These are phyloP conservation scores for Equus quagga DNA, from an alignment of 2,113 vertebrate species.

Conservation along the genomic window DNA sequence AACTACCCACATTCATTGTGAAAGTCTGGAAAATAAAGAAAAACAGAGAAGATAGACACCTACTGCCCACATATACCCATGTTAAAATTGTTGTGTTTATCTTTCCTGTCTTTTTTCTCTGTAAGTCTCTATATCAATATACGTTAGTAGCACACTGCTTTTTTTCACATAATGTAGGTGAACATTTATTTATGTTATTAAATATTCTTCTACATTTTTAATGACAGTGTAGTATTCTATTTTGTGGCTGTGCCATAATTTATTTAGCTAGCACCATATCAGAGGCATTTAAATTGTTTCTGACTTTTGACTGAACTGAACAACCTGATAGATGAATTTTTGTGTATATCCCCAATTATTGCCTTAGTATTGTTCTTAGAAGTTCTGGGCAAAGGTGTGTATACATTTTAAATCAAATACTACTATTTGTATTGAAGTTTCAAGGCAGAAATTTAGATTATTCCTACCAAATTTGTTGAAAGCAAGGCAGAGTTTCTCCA, in stretches of 20 bases:
- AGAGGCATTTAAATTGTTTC: not conserved
- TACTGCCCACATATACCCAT: not conserved
- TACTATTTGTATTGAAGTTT: not conserved
- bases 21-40: slow-evolving; percentile 33
- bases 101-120: not conserved
- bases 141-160: not conserved
- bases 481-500: not conserved
- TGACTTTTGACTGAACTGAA: not conserved
- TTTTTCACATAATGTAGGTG: not conserved
- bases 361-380: not conserved
- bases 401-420: not conserved
- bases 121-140: not conserved
- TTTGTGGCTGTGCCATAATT: not conserved
- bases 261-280: not conserved
- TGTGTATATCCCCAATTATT: not conserved
- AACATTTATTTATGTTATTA: not conserved
- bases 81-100: not conserved
- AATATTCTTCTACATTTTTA: not conserved
- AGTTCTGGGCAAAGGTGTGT: not conserved
- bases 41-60: not conserved
- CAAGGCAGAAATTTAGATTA: not conserved
- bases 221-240: not conserved
- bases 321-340: not conserved
- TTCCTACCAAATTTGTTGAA: slow-evolving; percentile 19
- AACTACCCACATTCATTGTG: not conserved